Evolutionary conservation across 2,888 invertebrate genomes (phyloP), one percentile per base, ranked within the genome.

Genomic region (Microctonus aethiopoides): DNA sequence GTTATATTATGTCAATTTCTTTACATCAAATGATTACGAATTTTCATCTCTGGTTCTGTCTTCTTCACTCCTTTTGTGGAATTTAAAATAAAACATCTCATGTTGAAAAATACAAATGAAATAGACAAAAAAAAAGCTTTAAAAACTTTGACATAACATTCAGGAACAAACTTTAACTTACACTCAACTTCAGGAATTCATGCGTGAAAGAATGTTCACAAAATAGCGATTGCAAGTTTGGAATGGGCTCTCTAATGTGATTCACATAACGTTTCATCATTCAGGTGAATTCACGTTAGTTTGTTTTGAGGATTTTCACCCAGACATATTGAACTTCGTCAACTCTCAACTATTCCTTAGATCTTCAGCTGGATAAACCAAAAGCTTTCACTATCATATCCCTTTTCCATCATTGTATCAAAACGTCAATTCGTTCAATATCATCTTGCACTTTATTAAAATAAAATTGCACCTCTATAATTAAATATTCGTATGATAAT

Each of bases 271-370:
- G 20, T 69, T 64, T 64, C 68, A 64, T 62, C 57, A 52, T 62
- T 56, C 56, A 51, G 63, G 61, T 46, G 67, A 52, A 71, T 73
- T 71, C 66, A 36, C 60, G 60, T 74, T 70, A 67, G 75, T 71
- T 76, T 74, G 75, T 77, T n/a, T n/a, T 61, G 71, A 46, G 46
- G 16, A 46, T 46, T 46, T 16, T 16, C 1, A n/a, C 7, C 7
- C 46, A 46, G 16, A 46, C 46, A 63, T 68, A 24, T 63, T 68
- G 62, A 70, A 66, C 65, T 71, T 60, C 64, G 73, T 75, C 74
- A 81, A 81, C 79, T 83, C 79, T 77, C 79, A 83, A 82, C 84
- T 83, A 84, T 84, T 84, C 79, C 81, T 84, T 75, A 81, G 83
- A 84, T 84, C 83, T 84, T 80, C 78, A 72, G 75, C 24, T 63